These are phyloP conservation scores for Masnerella sp. DNA, from an alignment of 2,888 invertebrate species.

Conservation along the genomic window DNA sequence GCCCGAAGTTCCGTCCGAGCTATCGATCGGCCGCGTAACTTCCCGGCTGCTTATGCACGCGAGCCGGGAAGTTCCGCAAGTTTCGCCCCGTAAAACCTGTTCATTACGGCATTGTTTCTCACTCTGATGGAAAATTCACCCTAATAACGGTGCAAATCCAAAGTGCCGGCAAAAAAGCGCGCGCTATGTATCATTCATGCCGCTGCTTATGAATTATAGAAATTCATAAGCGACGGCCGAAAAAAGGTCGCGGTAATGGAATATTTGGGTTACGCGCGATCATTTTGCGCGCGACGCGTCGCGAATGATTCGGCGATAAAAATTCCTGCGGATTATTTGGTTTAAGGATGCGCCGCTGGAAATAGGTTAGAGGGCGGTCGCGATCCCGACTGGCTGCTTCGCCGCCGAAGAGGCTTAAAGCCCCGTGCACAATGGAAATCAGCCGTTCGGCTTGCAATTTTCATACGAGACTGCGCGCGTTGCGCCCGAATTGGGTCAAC, in stretches of 20 bases:
- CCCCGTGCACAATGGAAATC: constrained; percentile 25
- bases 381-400: too few species aligned
- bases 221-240: too few species aligned
- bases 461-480: too few species aligned
- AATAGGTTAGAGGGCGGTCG: constrained; percentile 59
- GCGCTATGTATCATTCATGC: too few species aligned
- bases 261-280: constrained; percentile 26
- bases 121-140: constrained; percentile 33
- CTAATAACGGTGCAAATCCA: constrained; percentile 6
- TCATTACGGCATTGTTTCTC: constrained; percentile 28
- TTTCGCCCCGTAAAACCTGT: too few species aligned
- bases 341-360: constrained; percentile 45
- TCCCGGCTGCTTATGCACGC: too few species aligned
- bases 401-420: too few species aligned
- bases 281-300: constrained; percentile 17
- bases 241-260: too few species aligned
- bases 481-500: too few species aligned
- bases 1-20: neutral
- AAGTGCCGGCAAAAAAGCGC: neutral
- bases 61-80: too few species aligned
- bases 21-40: neutral
- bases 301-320: constrained; percentile 27
- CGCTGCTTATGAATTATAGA: too few species aligned
- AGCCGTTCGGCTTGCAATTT: too few species aligned
- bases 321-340: constrained; percentile 39